Base-by-base conservation (phyloP, 1,140 invertebrate species). In the Zaprionus inermis region DNA sequence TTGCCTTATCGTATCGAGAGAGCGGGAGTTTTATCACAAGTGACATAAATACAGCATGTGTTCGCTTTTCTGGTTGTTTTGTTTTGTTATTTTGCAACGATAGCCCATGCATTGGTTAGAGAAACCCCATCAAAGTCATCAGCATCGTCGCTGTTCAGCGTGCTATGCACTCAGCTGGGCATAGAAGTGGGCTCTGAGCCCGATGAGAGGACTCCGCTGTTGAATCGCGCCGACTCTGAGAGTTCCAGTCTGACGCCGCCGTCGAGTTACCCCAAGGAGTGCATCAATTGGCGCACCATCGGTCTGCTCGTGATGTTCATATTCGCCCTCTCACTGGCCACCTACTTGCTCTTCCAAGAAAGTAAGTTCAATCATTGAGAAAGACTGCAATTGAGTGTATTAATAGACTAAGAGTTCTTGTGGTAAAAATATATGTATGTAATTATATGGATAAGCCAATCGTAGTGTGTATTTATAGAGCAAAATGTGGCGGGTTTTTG, bases 311-410 rank as follows among this genome's bases (percentile, higher is more conserved):
- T 65, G 22, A 76, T 90, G 78, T 76, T 83, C 18, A 68, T 67
- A 9, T 18, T 34, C 36, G 77, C 56, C 24, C 16, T 89, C 44
- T 63, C 36, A 44, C 18, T 89, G 69, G 72, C 85, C 56, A 54
- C 14, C 5, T 89, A 89, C 76, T 78, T 89, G 69, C 84, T 89
- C 61, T 89, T 81, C 86, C 57, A 52, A 72, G 67, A 90, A 80
- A 60, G 85, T 90, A 72, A 90, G 81, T 85, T 55, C 66, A 59
- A 24, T 5, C 9, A 4, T n/a, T 16, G 22, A 54, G 20, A 28
- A 22, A 52, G 30, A 12, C 6, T 46, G 4, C 22, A 1, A 5
- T 20, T n/a, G 14, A 38, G 34, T 36, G 34, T 16, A 24, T n/a
- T 38, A 24, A 7, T 28, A n/a, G 12, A 30, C 41, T 24, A 9